Evolutionary conservation across 2,888 invertebrate species (phyloP).

Genomic region (Achlya flavicornis): DNA sequence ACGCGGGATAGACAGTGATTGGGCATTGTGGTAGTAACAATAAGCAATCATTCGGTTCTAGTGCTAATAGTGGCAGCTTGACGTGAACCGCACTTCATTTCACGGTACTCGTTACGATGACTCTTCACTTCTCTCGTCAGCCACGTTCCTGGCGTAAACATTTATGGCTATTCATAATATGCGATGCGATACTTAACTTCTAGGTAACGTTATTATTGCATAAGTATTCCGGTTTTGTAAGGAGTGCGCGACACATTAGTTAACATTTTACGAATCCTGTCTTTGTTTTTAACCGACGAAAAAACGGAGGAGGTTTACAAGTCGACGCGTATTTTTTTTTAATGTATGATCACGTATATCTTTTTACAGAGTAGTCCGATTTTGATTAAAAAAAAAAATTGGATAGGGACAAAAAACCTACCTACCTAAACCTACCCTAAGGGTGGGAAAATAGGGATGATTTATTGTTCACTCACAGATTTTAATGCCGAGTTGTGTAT

Average conservation of each 20-base stretch:
- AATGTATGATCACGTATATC: too few species aligned
- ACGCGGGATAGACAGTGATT: constrained; percentile 64
- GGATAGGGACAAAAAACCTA: too few species aligned
- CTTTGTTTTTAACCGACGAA: too few species aligned
- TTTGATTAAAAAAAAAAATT: too few species aligned
- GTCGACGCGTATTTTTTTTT: too few species aligned
- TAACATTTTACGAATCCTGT: background rate
- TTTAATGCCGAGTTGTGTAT: too few species aligned
- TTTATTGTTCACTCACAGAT: too few species aligned
- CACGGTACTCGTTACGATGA: constrained; percentile 47
- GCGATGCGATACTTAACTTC: constrained; percentile 13
- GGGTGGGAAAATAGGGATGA: too few species aligned
- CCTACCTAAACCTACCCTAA: too few species aligned
- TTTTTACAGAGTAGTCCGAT: too few species aligned
- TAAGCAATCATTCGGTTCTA: constrained; percentile 68
- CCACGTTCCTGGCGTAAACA: constrained; percentile 9
- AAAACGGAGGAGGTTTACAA: too few species aligned
- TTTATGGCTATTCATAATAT: constrained; percentile 21
- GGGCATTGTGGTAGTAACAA: constrained; percentile 71
- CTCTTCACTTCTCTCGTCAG: constrained; percentile 37
- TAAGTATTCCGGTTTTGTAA: background rate
- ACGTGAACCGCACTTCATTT: constrained; percentile 55
- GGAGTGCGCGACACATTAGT: background rate
- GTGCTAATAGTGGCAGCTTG: constrained; percentile 54
- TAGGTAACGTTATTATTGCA: background rate